Evolutionary conservation across 2,113 vertebrate genomes (phyloP).

Genomic region (Phylloscopus trochilus): DNA sequence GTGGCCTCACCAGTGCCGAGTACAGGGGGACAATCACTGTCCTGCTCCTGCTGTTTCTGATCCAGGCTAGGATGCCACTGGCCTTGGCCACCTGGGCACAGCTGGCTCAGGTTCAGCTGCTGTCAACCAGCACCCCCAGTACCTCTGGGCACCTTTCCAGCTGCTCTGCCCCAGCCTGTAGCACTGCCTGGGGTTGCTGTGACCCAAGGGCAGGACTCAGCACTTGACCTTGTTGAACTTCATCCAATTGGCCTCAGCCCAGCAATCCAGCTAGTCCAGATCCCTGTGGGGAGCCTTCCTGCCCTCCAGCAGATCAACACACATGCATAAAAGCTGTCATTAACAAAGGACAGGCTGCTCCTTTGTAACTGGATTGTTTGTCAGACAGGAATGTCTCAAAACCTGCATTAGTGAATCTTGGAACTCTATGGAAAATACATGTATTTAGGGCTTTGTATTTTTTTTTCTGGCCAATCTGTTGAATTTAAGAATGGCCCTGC

Average conservation of each 20-base stretch:
- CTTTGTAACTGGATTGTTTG: not conserved
- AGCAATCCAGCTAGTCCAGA: not conserved
- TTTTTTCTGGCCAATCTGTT: not conserved
- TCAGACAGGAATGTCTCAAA: not conserved
- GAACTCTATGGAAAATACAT: not conserved
- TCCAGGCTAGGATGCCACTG: not conserved
- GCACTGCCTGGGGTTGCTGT: not conserved
- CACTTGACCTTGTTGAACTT: not conserved
- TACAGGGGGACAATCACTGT: not conserved
- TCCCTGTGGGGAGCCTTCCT: not conserved
- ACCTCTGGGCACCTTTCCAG: not conserved
- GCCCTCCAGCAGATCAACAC: not conserved
- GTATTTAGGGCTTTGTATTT: not conserved
- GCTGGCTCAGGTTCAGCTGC: not conserved
- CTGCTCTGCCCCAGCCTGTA: not conserved
- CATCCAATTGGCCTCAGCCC: not conserved
- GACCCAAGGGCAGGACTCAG: not conserved
- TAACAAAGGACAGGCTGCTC: not conserved
- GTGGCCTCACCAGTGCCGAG: fast-evolving
- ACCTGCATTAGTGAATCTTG: not conserved
- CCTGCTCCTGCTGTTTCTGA: not conserved
- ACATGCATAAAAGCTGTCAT: not conserved
- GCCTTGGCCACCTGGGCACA: not conserved
- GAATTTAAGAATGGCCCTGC: not conserved
- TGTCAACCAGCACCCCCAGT: not conserved